These are phyloP conservation scores for Trichonephila inaurata DNA, from an alignment of 1,140 invertebrate species.

Conservation along the genomic window DNA sequence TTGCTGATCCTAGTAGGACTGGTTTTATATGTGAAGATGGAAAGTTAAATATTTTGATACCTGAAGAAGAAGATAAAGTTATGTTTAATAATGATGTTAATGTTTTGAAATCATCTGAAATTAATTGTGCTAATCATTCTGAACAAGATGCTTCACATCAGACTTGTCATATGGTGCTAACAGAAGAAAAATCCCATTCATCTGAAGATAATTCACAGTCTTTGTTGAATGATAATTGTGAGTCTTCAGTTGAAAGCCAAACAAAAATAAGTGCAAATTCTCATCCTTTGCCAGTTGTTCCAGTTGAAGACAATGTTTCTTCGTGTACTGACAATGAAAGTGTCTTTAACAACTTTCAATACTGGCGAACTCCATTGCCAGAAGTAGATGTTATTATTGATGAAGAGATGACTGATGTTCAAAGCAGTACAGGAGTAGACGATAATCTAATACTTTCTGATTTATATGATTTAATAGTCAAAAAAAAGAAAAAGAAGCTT, in stretches of 20 bases:
- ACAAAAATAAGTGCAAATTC: neutral
- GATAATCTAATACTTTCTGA: too few relatives aligned
- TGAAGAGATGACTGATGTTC: constrained; percentile 78
- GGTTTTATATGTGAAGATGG: constrained; percentile 79
- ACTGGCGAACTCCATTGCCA: constrained; percentile 83
- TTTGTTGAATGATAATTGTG: neutral
- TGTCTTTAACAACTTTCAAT: constrained; percentile 83
- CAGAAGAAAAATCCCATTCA: neutral
- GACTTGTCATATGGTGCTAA: neutral
- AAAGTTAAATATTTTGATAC: neutral
- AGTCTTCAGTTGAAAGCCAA: neutral
- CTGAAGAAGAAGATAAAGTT: neutral
- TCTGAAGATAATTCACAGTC: neutral
- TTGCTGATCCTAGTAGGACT: constrained; percentile 84
- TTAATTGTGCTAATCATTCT: neutral
- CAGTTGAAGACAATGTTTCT: neutral
- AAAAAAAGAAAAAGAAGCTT: too few relatives aligned
- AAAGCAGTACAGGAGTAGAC: constrained; percentile 77
- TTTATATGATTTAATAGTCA: too few relatives aligned
- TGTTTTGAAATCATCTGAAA: neutral
- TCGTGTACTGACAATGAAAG: constrained; percentile 76
- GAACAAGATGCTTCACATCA: neutral
- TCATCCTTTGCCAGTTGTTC: neutral
- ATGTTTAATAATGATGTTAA: neutral
- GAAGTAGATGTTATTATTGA: constrained; percentile 80